phyloP scores from a whole-genome alignment of 1,140 invertebrate genomes.

The Temnothorax curvispinosus region DNA sequence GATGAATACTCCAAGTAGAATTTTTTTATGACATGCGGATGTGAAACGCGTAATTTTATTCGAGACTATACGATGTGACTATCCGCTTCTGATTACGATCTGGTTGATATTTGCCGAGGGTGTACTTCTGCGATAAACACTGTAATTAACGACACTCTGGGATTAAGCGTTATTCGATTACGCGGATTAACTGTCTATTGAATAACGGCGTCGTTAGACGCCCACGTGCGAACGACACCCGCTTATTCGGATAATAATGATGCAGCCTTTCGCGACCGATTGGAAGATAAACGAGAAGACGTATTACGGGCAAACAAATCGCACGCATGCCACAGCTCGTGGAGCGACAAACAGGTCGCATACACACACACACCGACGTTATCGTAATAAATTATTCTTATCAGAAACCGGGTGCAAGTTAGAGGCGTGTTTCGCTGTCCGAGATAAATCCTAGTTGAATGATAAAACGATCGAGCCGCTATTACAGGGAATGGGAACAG shows the following conservation, averaged over 20 bases:
- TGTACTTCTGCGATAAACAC: conserved; percentile 34
- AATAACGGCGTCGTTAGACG: conserved; percentile 9
- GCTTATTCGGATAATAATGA: conserved; percentile 60
- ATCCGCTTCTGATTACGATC: conserved; percentile 11
- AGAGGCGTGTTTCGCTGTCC: conserved; percentile 63
- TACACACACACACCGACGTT: conserved; percentile 26
- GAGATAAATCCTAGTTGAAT: conserved; percentile 56
- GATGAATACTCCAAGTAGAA: not conserved
- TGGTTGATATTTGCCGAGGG: conserved; percentile 35
- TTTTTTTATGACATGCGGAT: not conserved
- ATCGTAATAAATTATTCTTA: conserved; percentile 72
- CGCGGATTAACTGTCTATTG: conserved; percentile 28
- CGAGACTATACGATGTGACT: not conserved
- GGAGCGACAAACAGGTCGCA: conserved; percentile 13
- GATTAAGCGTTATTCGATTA: conserved; percentile 50
- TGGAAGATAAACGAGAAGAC: conserved; percentile 62
- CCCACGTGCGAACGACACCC: conserved; percentile 33
- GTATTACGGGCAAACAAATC: conserved; percentile 53
- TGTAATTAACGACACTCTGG: conserved; percentile 35
- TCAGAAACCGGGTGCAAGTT: conserved; percentile 47
- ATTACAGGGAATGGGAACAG: conserved; percentile 47
- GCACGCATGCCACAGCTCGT: conserved; percentile 24
- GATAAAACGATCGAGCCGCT: conserved; percentile 56
- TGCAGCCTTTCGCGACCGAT: conserved; percentile 56
- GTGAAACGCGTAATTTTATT: conserved; percentile 3